Evolutionary conservation across 2,113 vertebrate genomes (phyloP), one percentile per base, ranked within the genome.

Genomic region (Microtus ochrogaster): DNA sequence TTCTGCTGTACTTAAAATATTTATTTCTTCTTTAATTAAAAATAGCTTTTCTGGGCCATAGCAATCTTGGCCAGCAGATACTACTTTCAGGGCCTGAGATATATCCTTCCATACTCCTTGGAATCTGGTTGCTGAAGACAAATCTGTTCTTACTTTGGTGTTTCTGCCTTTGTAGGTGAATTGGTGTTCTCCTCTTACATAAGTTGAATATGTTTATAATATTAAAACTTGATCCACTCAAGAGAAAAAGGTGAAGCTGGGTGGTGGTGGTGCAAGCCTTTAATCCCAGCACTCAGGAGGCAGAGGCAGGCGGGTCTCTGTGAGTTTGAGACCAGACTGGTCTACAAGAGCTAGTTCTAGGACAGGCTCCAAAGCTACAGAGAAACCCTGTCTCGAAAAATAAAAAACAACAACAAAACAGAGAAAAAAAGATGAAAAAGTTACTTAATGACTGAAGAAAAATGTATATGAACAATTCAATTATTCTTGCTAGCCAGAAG

Each of bases 401-500:
- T 19, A 58, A 19, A 55, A 17, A 58, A 55, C 55, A 55, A 55
- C 55, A 55, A 17, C 14, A 55, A 55, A 19, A 58, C 55, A 58
- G 17, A 58, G 55, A 55, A 17, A 58, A 19, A 58, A 19, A 58
- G 55, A 58, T 55, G 17, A 77, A 92, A 77, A 11, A 26, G 44
- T 95, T 91, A 95, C 68, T 41, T 90, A 73, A 26, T 79, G 63
- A 84, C 14, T 0, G 0, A 91, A 96, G 24, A 66, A 87, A 94
- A 84, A 82, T 58, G 33, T 2, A 52, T 68, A 58, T 52, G 30
- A 63, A 87, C 83, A 79, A 89, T 79, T 86, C 61, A 39, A 16
- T 84, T 96, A 77, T 79, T 88, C 41, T 87, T 90, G 7, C 41
- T 86, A n/a, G 26, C 21, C 12, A 19, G 94, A 95, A 96, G 55